These are phyloP conservation scores for human (Homo sapiens) DNA, from an alignment of 2,113 vertebrate genomes.

Conservation along the genomic window GRCh38 chr4:67263501-67264000, in stretches of 20 bases:
- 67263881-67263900: not conserved
- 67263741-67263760: not conserved
- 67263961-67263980: not conserved
- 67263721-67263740: not conserved
- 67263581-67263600: not conserved
- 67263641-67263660: not conserved
- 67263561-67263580: not conserved
- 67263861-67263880: not conserved
- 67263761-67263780: not conserved
- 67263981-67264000: not conserved
- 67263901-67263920: not conserved
- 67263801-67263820: not conserved
- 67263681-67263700: not conserved
- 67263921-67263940: not conserved
- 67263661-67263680: not conserved
- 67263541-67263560: not conserved
- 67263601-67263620: not conserved
- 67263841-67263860: not conserved
- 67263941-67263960: not conserved
- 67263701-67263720: not conserved
- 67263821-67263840: not conserved
- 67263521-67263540: constrained; percentile 3
- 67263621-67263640: not conserved
- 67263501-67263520: not conserved
- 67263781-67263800: not conserved